Evolutionary conservation across 2,888 invertebrate genomes (phyloP).

Genomic region (Eupithecia subumbrata): DNA sequence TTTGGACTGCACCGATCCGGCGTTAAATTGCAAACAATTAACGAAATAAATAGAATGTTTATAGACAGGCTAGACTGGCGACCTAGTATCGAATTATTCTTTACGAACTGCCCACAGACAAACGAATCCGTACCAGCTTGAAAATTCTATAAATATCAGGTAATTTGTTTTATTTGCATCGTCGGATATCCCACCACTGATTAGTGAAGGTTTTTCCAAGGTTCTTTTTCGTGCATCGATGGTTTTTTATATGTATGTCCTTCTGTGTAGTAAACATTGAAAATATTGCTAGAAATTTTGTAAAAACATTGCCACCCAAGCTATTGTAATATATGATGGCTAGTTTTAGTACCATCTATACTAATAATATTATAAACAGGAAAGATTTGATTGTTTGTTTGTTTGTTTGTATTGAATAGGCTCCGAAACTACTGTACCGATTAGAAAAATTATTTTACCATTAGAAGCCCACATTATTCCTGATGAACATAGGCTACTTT

Average conservation of each 20-base stretch:
- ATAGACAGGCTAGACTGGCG: neutral
- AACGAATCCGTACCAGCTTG: neutral
- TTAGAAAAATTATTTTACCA: too few relatives aligned
- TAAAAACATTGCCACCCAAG: too few relatives aligned
- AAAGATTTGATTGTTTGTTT: too few relatives aligned
- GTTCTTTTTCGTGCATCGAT: neutral
- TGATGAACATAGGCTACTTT: too few relatives aligned
- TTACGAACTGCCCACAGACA: neutral
- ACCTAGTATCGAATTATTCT: neutral
- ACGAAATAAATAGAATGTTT: neutral
- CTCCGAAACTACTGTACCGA: too few relatives aligned
- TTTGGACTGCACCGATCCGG: slow-evolving; percentile 13
- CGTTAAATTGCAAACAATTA: slow-evolving; percentile 13
- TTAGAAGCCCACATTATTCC: too few relatives aligned
- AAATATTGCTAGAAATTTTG: too few relatives aligned
- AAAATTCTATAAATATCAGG: neutral
- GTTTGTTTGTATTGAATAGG: too few relatives aligned
- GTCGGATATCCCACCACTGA: neutral
- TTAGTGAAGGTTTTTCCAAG: neutral
- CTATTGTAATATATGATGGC: too few relatives aligned
- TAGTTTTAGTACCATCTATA: too few relatives aligned
- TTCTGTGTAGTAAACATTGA: too few relatives aligned
- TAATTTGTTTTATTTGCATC: neutral
- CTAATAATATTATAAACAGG: too few relatives aligned
- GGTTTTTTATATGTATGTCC: neutral